Evolutionary conservation across 2,888 invertebrate species (phyloP).

Genomic region (Lasioglossum malachurum): DNA sequence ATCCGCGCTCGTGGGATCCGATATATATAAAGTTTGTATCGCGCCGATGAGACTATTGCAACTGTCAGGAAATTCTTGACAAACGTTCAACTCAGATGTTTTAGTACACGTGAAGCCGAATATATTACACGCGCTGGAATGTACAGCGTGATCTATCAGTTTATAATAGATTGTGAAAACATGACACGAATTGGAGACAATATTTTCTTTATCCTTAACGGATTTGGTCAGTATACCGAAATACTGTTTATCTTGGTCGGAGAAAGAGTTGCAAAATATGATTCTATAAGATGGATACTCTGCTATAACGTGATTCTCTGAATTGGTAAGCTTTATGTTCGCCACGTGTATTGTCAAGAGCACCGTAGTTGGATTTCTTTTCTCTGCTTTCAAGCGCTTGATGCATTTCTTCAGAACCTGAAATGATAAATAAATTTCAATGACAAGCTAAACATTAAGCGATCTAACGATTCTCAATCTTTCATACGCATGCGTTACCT

Average conservation of each 20-base stretch:
- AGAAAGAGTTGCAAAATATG: constrained; percentile 95
- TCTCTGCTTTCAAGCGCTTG: constrained; percentile 94
- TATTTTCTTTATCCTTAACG: constrained; percentile 86
- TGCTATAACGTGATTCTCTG: constrained; percentile 92
- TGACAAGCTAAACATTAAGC: not conserved
- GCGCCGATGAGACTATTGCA: constrained; percentile 88
- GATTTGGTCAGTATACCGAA: constrained; percentile 97
- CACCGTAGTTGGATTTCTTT: constrained; percentile 93
- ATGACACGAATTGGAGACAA: constrained; percentile 95
- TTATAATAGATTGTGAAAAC: constrained; percentile 97
- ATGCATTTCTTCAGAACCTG: constrained; percentile 95
- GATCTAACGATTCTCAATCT: not conserved
- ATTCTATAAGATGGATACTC: constrained; percentile 95
- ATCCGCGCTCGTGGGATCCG: constrained; percentile 79
- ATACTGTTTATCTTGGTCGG: constrained; percentile 95
- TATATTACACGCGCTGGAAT: constrained; percentile 91
- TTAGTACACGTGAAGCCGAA: constrained; percentile 95
- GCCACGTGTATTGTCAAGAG: constrained; percentile 93
- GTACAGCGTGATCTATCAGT: constrained; percentile 92
- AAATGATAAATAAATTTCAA: constrained; percentile 41
- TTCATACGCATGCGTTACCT: constrained; percentile 78
- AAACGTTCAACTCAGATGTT: constrained; percentile 91
- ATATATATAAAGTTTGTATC: constrained; percentile 86
- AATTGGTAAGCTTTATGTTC: constrained; percentile 92
- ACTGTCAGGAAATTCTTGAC: constrained; percentile 95